phyloP scores from a whole-genome alignment of 2,888 invertebrate genomes.

The Alloplasta piceator region DNA sequence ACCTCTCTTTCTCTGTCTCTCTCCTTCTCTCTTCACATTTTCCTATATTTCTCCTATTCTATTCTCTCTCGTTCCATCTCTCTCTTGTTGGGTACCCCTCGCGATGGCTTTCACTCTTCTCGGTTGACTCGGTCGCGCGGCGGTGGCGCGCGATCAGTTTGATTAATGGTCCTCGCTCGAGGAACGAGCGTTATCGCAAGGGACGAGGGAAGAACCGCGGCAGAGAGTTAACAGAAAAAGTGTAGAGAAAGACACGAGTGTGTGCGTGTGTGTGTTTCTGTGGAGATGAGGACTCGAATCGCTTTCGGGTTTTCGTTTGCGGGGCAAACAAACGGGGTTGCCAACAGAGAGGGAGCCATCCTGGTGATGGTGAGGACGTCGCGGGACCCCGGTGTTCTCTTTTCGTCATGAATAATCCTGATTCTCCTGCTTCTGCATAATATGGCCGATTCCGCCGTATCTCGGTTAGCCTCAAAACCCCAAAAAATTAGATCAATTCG shows the following conservation, averaged over 20 bases:
- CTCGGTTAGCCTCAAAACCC: too few relatives aligned
- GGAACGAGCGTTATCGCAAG: constrained; percentile 73
- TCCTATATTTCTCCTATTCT: background rate
- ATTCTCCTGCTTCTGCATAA: constrained; percentile 62
- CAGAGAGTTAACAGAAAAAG: constrained; percentile 22
- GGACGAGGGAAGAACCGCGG: constrained; percentile 54
- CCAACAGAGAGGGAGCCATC: constrained; percentile 32
- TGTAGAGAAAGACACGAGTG: background rate
- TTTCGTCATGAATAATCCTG: constrained; percentile 78
- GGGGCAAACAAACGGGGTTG: constrained; percentile 69
- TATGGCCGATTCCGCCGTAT: background rate
- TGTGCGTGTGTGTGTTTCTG: constrained; percentile 16
- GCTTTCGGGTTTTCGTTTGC: constrained; percentile 70
- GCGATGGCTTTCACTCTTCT: constrained; percentile 49
- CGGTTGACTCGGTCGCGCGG: constrained; percentile 68
- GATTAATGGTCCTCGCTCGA: constrained; percentile 73
- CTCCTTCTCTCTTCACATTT: constrained; percentile 26
- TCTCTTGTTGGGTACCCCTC: constrained; percentile 5
- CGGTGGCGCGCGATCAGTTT: constrained; percentile 69
- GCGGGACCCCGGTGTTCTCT: constrained; percentile 39
- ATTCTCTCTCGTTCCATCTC: constrained; percentile 18
- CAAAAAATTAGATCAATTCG: too few relatives aligned
- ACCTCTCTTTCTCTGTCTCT: constrained; percentile 14
- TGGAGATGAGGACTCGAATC: constrained; percentile 67
- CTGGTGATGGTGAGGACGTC: constrained; percentile 48